These are phyloP conservation scores for Pseudomyrmex concolor DNA, from an alignment of 1,140 invertebrate genomes.

Conservation along the genomic window DNA sequence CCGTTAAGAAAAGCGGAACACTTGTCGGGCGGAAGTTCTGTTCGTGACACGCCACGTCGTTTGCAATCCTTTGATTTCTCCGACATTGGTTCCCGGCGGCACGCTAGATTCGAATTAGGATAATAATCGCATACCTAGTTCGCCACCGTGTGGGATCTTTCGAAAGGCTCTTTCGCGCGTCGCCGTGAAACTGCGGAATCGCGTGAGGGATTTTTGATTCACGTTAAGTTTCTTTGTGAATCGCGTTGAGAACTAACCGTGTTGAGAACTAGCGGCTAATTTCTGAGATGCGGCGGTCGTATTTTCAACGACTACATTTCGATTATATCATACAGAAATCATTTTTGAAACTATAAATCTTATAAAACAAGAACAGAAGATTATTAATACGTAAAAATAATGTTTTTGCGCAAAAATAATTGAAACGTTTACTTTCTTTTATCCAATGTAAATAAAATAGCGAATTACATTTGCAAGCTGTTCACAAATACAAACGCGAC, in stretches of 20 bases:
- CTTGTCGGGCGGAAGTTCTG: constrained; percentile 54
- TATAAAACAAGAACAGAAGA: too few species aligned
- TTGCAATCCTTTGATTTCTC: constrained; percentile 62
- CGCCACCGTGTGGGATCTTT: constrained; percentile 3
- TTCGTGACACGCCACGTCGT: constrained; percentile 59
- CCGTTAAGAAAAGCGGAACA: constrained; percentile 62
- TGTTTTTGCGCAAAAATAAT: background rate
- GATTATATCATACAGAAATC: too few species aligned
- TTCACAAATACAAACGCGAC: background rate
- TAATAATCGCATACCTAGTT: constrained; percentile 57
- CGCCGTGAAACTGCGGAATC: constrained; percentile 61
- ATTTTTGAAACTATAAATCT: too few species aligned
- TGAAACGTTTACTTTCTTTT: background rate
- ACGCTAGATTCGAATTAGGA: constrained; percentile 71
- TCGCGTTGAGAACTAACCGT: background rate
- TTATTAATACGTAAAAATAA: too few species aligned
- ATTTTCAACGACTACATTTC: too few species aligned
- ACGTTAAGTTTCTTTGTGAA: constrained; percentile 26
- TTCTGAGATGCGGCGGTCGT: background rate
- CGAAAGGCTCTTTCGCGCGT: constrained; percentile 23
- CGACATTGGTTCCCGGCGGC: constrained; percentile 29
- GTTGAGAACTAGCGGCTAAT: background rate
- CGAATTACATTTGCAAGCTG: constrained; percentile 10
- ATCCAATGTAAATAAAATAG: background rate
- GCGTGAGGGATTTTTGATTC: constrained; percentile 55